phyloP scores from a whole-genome alignment of 2,113 vertebrate species.

The Nycticorax nycticorax region DNA sequence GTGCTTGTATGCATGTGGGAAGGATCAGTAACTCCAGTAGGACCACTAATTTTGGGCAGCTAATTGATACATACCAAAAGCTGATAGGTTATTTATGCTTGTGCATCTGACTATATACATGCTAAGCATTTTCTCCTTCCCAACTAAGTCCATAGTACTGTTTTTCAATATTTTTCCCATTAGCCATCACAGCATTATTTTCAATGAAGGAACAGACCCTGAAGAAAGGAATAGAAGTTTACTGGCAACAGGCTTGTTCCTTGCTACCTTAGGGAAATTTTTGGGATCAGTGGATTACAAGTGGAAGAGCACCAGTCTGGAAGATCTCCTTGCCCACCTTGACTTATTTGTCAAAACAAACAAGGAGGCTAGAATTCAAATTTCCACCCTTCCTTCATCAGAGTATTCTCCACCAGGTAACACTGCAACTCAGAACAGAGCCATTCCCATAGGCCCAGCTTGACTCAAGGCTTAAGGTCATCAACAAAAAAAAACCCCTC shows the following conservation, averaged over 20 bases:
- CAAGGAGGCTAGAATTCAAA: background rate
- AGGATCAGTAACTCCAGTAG: background rate
- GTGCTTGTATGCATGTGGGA: background rate
- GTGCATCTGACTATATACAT: background rate
- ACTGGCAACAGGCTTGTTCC: background rate
- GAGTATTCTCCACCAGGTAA: background rate
- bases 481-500: background rate
- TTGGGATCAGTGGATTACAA: background rate
- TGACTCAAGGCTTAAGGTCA: background rate
- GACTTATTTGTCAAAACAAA: background rate
- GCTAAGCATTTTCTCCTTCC: background rate
- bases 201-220: background rate
- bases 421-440: background rate
- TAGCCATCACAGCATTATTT: background rate
- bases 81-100: rapidly evolving
- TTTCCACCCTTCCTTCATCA: background rate
- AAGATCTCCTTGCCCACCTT: background rate
- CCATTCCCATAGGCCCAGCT: background rate
- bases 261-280: background rate
- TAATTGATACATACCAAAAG: background rate
- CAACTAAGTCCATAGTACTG: background rate
- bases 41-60: background rate
- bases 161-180: background rate
- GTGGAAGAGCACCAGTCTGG: background rate
- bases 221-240: background rate